A percentile compares a stretch with the other conserved stretches of the same genome.
phyloP scores from a whole-genome alignment of 2,797 vertebrate genomes.

The Coregonus suidteri region DNA sequence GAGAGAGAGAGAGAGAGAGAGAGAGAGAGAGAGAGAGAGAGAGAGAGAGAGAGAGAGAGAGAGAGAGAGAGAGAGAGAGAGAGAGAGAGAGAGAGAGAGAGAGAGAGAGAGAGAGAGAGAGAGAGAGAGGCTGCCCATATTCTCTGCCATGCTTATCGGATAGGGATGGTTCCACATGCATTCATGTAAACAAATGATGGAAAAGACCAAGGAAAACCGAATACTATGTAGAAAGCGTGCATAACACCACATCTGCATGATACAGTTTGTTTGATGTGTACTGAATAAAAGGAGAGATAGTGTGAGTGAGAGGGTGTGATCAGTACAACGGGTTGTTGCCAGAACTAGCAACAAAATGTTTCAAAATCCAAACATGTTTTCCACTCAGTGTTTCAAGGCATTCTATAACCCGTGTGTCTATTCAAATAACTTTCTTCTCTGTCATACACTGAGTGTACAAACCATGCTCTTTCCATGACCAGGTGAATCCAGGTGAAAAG shows the following conservation, averaged over 20 bases:
- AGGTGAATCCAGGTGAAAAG: too few species aligned
- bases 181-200: neutral
- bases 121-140: neutral
- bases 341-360: conserved; percentile 17
- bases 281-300: conserved; percentile 5
- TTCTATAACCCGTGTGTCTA: conserved; percentile 1
- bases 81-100: conserved; percentile 12
- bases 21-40: conserved; percentile 29
- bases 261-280: conserved; percentile 4
- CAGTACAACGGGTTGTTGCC: conserved; percentile 26
- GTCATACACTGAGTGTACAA: conserved; percentile 20
- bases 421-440: conserved; percentile 16
- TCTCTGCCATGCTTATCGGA: neutral
- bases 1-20: neutral
- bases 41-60: neutral
- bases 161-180: neutral
- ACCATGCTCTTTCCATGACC: too few species aligned
- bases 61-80: conserved; percentile 6
- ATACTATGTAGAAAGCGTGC: neutral
- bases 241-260: neutral
- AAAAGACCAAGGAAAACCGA: neutral
- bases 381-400: conserved; percentile 20
- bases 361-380: too few species aligned
- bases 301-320: conserved; percentile 16
- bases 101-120: conserved; percentile 8